Percentiles rank a stretch among this genome's conserved stretches.
Evolutionary conservation across 2,888 invertebrate species (phyloP).

Genomic region (Xanthorhoe spadicearia): DNA sequence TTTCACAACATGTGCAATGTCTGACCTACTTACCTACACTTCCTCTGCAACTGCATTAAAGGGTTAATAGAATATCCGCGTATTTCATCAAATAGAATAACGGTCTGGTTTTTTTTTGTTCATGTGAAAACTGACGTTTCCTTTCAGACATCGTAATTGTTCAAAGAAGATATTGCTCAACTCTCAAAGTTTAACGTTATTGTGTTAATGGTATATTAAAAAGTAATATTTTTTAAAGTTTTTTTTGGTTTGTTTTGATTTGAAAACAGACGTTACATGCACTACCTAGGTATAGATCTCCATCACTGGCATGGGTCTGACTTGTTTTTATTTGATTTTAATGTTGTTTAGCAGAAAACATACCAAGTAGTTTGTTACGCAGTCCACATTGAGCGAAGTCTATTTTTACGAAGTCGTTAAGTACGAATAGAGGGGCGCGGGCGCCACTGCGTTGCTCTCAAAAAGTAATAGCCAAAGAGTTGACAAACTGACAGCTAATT

Average conservation of each 20-base stretch:
- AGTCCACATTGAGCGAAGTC: conserved; percentile 10
- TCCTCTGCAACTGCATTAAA: conserved; percentile 79
- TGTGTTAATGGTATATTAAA: neutral
- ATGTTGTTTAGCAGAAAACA: neutral
- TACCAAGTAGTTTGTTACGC: neutral
- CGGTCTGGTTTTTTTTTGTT: conserved; percentile 56
- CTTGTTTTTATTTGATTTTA: neutral
- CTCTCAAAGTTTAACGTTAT: neutral
- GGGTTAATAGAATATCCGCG: conserved; percentile 79
- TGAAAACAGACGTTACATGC: no score
- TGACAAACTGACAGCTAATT: conserved; percentile 84
- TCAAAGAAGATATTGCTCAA: conserved; percentile 24
- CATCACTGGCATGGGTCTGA: no score
- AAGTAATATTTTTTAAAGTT: no score
- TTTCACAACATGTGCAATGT: conserved; percentile 84
- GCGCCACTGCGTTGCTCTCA: conserved; percentile 47
- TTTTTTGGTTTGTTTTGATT: no score
- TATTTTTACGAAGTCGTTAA: conserved; percentile 48
- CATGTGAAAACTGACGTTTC: conserved; percentile 51
- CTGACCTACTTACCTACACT: conserved; percentile 82
- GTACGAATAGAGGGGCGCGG: conserved; percentile 33
- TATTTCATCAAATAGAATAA: conserved; percentile 58
- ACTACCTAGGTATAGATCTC: no score
- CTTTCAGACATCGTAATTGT: conserved; percentile 37
- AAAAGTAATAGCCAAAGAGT: conserved; percentile 69